Conservation (phyloP, 2,888 invertebrate species). For the Drosophila multiciliata region DNA sequence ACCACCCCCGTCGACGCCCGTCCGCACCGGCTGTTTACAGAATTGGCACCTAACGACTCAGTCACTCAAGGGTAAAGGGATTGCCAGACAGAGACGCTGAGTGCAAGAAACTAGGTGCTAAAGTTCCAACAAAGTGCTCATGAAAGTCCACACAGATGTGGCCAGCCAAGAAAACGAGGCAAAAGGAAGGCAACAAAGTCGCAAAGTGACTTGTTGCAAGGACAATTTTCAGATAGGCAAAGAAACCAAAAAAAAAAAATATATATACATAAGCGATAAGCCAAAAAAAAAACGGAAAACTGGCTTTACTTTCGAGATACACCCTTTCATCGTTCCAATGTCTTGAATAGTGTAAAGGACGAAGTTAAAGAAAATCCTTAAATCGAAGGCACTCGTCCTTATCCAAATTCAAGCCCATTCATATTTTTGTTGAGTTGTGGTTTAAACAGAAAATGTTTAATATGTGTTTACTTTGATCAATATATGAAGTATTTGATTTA, state of each 20-base stretch:
- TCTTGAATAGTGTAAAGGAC: too few species aligned
- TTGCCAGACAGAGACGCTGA: neutral
- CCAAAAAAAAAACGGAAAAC: slow-evolving; percentile 6
- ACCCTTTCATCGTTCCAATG: neutral
- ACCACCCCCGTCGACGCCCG: slow-evolving; percentile 13
- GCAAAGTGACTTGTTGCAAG: neutral
- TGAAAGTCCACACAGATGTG: slow-evolving; percentile 24
- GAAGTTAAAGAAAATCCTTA: neutral
- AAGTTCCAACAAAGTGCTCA: slow-evolving; percentile 28
- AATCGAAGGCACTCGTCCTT: neutral
- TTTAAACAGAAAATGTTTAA: neutral
- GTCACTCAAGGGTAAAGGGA: neutral
- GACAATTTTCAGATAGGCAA: slow-evolving; percentile 4
- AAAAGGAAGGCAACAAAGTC: slow-evolving; percentile 9
- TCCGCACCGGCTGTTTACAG: slow-evolving; percentile 34
- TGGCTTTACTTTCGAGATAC: neutral
- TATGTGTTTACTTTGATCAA: neutral
- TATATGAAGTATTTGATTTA: neutral
- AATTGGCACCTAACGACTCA: slow-evolving; percentile 52
- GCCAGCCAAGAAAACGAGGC: slow-evolving; percentile 3
- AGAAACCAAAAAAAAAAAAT: neutral
- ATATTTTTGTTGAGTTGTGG: neutral
- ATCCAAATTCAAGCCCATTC: neutral
- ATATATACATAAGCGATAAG: neutral
- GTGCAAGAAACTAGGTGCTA: slow-evolving; percentile 6